Evolutionary conservation across 2,113 vertebrate genomes (phyloP), one percentile per base, ranked within the genome.

Genomic region (Megalops atlanticus): DNA sequence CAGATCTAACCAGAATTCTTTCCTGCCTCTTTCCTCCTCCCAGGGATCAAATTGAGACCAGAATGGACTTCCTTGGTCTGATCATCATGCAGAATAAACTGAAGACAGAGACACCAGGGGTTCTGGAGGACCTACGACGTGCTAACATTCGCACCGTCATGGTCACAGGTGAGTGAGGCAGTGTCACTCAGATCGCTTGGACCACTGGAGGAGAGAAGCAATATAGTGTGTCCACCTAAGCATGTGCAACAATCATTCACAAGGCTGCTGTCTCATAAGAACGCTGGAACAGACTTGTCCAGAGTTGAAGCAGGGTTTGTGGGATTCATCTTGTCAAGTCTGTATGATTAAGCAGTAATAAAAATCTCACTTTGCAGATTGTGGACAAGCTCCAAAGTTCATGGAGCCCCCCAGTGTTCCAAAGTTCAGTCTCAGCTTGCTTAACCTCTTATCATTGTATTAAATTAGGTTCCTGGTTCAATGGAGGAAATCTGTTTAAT

Each of bases 21-120:
- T n/a, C 11, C 24, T 64, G 40, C 31, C 35, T 1, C 81, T 0
- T 75, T 35, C 79, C 83, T 16, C 24, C 80, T 10, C 71, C 52
- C 75, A 99, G 98, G 92, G 97, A 98, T 91, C 91, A 94, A 87
- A 95, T 99, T 76, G 97, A 99, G 92, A 92, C 90, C 86, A 98
- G 95, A 92, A 96, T 99, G 97, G 95, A 97, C 81, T 98, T 99
- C 89, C 91, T 99, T 89, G 98, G 98, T 83, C 91, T 99, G 83
- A 96, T 99, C 87, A 92, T 99, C 91, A 98, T 99, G 97, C 98
- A 99, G 91, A 99, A 99, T 92, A 99, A 99, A 82, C 92, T 98
- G 84, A 99, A 99, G 88, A 86, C 92, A 82, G 97, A 99, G 93
- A 98, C 97, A 2, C 94, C 96, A 33, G 92, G 85, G 4, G 97